Evolutionary conservation across 2,888 invertebrate genomes (phyloP), one percentile per base, ranked within the genome.

Genomic region (Corbicula japonica): DNA sequence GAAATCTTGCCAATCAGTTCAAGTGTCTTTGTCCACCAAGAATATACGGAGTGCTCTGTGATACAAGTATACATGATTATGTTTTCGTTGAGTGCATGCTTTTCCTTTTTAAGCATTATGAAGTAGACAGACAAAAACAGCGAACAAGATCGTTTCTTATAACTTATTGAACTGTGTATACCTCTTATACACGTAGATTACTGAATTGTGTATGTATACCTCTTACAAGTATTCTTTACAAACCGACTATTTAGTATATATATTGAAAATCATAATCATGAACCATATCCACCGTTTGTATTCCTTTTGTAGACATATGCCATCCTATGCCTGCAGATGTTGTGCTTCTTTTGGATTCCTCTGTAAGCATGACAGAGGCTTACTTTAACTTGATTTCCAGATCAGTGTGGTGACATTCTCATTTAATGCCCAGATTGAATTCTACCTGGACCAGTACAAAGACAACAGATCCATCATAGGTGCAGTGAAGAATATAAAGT

Each of bases 301-400:
- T 34, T 38, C 18, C 3, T 41, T n/a, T 35, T 61, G 56, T 50
- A 65, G 77, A 52, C 28, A 60, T 65, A 6, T 77, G 77, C 32
- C 71, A 71, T 28, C 63, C 70, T 2, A 54, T 50, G 6, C 77
- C 77, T 10, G 77, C 77, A 10, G 77, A 77, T 34, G 60, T 72
- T 10, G 61, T 77, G n/a, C n/a, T 77, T 38, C 54, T 77, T 2
- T 34, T 77, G 28, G 77, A 77, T 46, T 72, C 77, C 1, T 77
- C 77, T 3, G 21, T 77, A 12, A 77, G 77, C 48, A 58, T 60
- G 60, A 66, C 72, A 4, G 66, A 77, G 38, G 15, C 60, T 23
- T 26, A 77, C n/a, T 76, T 76, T 48, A 28, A 23, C 61, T 54
- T 32, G 69, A 76, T 32, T 60, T 54, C 28, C 62, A 69, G 32